Evolutionary conservation across 2,797 vertebrate genomes (phyloP), one percentile per base, ranked within the genome.

Genomic region (Trachops cirrhosus): DNA sequence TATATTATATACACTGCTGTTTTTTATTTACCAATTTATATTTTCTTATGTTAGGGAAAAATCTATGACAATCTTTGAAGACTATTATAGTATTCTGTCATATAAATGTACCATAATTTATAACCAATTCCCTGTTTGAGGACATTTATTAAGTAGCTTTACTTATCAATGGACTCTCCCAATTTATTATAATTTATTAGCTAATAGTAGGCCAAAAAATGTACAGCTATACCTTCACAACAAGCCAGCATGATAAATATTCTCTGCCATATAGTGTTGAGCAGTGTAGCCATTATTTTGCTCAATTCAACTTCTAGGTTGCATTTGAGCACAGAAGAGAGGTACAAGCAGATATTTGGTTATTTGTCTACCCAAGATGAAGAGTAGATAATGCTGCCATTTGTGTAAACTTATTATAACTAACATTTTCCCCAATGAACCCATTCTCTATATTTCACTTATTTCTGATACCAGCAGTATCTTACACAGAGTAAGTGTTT

Each of bases 111-210:
- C 1, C 50, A 59, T 88, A 26, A 29, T 41, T 94, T 52, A 77
- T 26, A 87, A 79, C 19, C 15, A 94, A 41, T 46, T 85, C 22
- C 44, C 26, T 79, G 39, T 32, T 26, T 74, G 39, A 34, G 39
- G 59, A 86, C 46, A 82, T 52, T 74, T 46, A 79, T 32, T 88
- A 96, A 95, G 29, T 71, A 71, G 39, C 46, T 88, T 91, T 64
- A 50, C 48, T 46, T 92, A 57, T 48, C 62, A 77, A 37, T 68
- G 11, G 50, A 68, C 39, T 82, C 64, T n/a, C 26, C 5, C 7
- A 62, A 86, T n/a, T 86, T 93, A 82, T 37, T 67, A 52, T n/a
- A 92, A 85, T 77, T 94, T 89, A 48, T n/a, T 74, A 86, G 48
- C 5, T 39, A 44, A 88, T 44, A 68, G 29, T 4, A 89, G 32